These are phyloP conservation scores for Hoplostethus atlanticus DNA, from an alignment of 2,797 vertebrate genomes.

Conservation along the genomic window DNA sequence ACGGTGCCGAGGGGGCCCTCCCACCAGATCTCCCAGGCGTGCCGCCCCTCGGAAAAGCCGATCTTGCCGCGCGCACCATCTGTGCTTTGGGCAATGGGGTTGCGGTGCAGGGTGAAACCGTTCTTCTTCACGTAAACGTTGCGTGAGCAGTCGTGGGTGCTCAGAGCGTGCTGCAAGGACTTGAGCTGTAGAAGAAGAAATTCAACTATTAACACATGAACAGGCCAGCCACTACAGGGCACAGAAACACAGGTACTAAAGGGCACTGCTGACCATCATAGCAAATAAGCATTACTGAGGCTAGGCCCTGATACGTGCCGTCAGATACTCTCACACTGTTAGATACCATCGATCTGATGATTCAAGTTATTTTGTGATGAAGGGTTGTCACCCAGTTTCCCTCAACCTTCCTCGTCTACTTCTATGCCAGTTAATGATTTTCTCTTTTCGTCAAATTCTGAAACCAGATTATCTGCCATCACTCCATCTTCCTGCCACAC, in stretches of 20 bases:
- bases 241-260: neutral
- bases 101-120: conserved; percentile 97
- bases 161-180: conserved; percentile 95
- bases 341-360: no score
- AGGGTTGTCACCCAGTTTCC: no score
- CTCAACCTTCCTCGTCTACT: no score
- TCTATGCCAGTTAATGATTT: no score
- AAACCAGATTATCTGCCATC: no score
- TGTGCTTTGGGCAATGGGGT: conserved; percentile 98
- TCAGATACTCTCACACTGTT: no score
- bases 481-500: no score
- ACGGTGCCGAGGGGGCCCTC: conserved; percentile 98
- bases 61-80: conserved; percentile 98
- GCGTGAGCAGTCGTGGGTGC: conserved; percentile 97
- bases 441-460: no score
- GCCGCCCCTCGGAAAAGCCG: conserved; percentile 96
- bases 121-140: conserved; percentile 99
- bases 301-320: no score
- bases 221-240: neutral
- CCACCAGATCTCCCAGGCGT: conserved; percentile 99
- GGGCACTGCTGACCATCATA: neutral
- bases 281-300: no score
- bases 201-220: neutral
- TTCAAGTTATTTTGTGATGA: no score
- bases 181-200: conserved; percentile 85